phyloP scores from a whole-genome alignment of 2,888 invertebrate species.

The Carterocephalus palaemon region DNA sequence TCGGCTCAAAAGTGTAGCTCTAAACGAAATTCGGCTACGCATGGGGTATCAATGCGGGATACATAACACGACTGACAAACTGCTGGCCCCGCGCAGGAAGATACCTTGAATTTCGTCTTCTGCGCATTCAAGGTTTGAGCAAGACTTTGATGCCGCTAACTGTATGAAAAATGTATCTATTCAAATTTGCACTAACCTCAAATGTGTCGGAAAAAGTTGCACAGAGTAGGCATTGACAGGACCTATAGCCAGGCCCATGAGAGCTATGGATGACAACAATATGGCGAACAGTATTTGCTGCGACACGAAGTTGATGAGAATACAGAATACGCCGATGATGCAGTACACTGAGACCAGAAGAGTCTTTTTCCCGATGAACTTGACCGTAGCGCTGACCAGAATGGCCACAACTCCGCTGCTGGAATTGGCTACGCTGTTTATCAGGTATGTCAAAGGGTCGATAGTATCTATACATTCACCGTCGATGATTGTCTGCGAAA shows the following conservation, averaged over 20 bases:
- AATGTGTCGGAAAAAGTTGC: constrained; percentile 67
- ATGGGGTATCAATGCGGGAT: too few relatives aligned
- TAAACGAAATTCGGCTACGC: too few relatives aligned
- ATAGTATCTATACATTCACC: constrained; percentile 56
- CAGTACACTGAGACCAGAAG: constrained; percentile 50
- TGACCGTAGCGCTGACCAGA: constrained; percentile 54
- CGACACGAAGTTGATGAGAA: constrained; percentile 61
- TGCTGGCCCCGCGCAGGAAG: too few relatives aligned
- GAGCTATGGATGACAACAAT: constrained; percentile 54
- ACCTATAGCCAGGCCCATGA: constrained; percentile 60
- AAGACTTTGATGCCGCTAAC: too few relatives aligned
- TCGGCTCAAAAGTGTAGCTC: too few relatives aligned
- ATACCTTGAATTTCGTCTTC: too few relatives aligned
- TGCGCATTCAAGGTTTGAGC: too few relatives aligned
- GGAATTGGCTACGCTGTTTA: constrained; percentile 55
- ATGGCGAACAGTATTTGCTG: constrained; percentile 57
- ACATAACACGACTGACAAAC: too few relatives aligned
- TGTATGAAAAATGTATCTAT: too few relatives aligned
- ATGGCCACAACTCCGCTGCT: constrained; percentile 47
- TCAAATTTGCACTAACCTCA: constrained; percentile 61
- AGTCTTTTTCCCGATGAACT: constrained; percentile 61
- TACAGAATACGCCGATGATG: constrained; percentile 51
- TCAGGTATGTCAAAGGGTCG: constrained; percentile 53
- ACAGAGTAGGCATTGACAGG: constrained; percentile 68
- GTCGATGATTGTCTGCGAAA: constrained; percentile 46